A percentile compares a stretch with the other conserved stretches of the same genome.
These are phyloP conservation scores for Butorides virescens DNA, from an alignment of 2,113 vertebrate genomes.

Conservation along the genomic window DNA sequence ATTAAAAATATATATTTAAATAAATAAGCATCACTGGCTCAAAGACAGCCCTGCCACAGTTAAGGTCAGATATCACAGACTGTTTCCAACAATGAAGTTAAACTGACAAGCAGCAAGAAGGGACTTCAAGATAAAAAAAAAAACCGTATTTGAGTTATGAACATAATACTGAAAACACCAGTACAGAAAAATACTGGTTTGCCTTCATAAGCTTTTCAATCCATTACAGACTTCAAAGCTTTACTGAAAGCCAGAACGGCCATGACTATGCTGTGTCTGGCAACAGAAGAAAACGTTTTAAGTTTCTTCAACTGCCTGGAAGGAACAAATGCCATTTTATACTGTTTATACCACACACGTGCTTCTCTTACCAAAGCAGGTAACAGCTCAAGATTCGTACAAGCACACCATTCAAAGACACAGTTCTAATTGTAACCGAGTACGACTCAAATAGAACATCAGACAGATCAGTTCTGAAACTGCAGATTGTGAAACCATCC, in stretches of 20 bases:
- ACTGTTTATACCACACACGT: slow-evolving; percentile 47
- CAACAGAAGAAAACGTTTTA: background rate
- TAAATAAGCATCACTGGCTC: background rate
- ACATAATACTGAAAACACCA: background rate
- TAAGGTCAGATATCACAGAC: background rate
- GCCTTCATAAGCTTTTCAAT: background rate
- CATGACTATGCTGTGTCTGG: background rate
- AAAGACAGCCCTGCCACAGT: background rate
- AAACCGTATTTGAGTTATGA: background rate
- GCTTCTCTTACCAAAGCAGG: background rate
- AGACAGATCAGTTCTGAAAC: background rate
- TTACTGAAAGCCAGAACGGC: background rate
- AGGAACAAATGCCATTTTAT: slow-evolving; percentile 6
- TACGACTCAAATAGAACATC: background rate
- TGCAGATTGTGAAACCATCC: background rate
- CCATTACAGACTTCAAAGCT: background rate
- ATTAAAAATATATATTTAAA: background rate
- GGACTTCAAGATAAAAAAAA: background rate
- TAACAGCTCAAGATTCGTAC: background rate
- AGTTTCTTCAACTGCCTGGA: background rate
- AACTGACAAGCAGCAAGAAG: background rate
- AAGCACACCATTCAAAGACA: background rate
- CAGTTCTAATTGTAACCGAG: background rate
- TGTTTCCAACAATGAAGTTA: background rate
- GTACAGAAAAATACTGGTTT: background rate